Percentiles rank a stretch among this genome's conserved stretches.
Evolutionary conservation across 2,888 invertebrate species (phyloP).

Genomic region (Dynastes tityus): DNA sequence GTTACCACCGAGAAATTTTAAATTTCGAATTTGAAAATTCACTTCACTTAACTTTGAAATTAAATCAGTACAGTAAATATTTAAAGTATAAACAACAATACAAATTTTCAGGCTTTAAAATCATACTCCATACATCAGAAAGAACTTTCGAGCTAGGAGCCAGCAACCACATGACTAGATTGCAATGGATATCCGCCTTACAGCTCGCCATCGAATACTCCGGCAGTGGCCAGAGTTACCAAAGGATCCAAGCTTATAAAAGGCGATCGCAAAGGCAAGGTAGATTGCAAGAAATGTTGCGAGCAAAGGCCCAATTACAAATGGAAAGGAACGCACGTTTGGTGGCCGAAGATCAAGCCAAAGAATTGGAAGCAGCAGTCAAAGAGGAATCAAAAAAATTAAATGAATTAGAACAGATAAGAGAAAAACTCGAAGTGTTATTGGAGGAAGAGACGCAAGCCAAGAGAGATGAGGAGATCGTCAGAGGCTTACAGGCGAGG

Average conservation of each 20-base stretch:
- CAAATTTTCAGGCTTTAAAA: conserved; percentile 70
- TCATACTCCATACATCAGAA: conserved; percentile 80
- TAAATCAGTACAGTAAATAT: too few species aligned
- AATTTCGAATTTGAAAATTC: too few species aligned
- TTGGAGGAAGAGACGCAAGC: conserved; percentile 89
- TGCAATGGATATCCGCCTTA: conserved; percentile 85
- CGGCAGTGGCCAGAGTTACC: conserved; percentile 80
- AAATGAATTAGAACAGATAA: conserved; percentile 81
- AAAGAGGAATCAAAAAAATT: conserved; percentile 82
- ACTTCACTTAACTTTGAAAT: too few species aligned
- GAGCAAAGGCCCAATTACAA: conserved; percentile 76
- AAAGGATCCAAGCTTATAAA: conserved; percentile 75
- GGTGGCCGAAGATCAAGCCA: conserved; percentile 75
- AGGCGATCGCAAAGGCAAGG: conserved; percentile 73
- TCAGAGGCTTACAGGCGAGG: conserved; percentile 79
- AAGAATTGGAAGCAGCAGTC: conserved; percentile 79
- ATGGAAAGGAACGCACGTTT: conserved; percentile 78
- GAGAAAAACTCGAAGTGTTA: conserved; percentile 79
- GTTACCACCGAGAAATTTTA: too few species aligned
- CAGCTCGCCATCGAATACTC: conserved; percentile 82
- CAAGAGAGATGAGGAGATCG: conserved; percentile 88
- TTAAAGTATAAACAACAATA: neutral
- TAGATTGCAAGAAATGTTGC: conserved; percentile 75
- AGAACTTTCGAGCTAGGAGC: conserved; percentile 83
- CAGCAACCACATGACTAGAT: conserved; percentile 82